Evolutionary conservation across 2,797 vertebrate genomes (phyloP).

Genomic region (Tapirus indicus): DNA sequence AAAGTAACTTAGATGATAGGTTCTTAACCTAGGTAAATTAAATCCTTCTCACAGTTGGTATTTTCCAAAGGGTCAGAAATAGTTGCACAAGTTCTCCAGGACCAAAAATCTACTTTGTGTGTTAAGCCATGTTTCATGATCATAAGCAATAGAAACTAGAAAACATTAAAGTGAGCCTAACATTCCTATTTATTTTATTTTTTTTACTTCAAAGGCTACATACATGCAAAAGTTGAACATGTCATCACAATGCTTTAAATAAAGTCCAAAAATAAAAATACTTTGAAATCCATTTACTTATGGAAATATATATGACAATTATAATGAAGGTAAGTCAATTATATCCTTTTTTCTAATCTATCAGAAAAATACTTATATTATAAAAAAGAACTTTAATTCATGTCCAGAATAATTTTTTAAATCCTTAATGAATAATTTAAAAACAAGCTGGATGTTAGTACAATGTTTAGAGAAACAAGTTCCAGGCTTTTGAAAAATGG

Average conservation of each 20-base stretch:
- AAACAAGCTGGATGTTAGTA: conserved; percentile 54
- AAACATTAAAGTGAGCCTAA: conserved; percentile 64
- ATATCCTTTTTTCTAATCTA: conserved; percentile 63
- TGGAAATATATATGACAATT: conserved; percentile 70
- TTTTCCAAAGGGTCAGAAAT: conserved; percentile 61
- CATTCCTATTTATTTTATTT: conserved; percentile 78
- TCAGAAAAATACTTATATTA: conserved; percentile 66
- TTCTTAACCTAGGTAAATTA: conserved; percentile 69
- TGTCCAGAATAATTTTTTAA: conserved; percentile 56
- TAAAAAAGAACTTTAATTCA: conserved; percentile 66
- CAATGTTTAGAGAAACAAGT: conserved; percentile 50
- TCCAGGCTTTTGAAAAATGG: conserved; percentile 54
- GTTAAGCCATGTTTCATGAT: neutral
- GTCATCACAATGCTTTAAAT: conserved; percentile 76
- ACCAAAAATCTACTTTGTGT: conserved; percentile 39
- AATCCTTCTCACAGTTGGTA: conserved; percentile 62
- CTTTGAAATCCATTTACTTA: conserved; percentile 70
- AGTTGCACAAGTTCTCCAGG: conserved; percentile 55
- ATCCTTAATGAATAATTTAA: conserved; percentile 54
- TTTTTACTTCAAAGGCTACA: conserved; percentile 70
- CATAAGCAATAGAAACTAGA: conserved; percentile 46
- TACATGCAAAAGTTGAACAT: conserved; percentile 71
- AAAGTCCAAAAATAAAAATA: conserved; percentile 79
- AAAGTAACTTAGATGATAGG: conserved; percentile 66
- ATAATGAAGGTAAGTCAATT: conserved; percentile 53